These are phyloP conservation scores for Anguilla obscura DNA, from an alignment of 2,797 vertebrate species.

Conservation along the genomic window DNA sequence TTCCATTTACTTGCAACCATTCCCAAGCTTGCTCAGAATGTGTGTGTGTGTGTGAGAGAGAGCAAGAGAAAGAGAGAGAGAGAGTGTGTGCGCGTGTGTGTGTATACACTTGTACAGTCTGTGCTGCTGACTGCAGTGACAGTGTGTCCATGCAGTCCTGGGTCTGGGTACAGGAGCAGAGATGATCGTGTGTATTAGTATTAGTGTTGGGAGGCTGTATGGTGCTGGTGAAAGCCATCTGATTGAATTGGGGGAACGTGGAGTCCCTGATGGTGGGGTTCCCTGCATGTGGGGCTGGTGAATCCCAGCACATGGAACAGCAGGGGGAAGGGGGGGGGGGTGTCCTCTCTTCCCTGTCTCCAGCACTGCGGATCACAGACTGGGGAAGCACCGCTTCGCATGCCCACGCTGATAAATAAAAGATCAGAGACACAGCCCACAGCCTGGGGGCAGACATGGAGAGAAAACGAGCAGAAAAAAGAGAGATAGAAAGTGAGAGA, in stretches of 20 bases:
- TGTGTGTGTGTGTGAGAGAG: not conserved
- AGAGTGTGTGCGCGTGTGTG: not conserved
- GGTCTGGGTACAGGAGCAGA: not conserved
- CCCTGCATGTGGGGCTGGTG: not conserved
- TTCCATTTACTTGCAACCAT: not conserved
- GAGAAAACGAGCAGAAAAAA: not conserved
- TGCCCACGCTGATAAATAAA: constrained; percentile 38
- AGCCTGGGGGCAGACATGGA: not conserved
- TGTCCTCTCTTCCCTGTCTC: too few relatives aligned
- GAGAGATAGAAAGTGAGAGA: not conserved
- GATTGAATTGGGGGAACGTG: not conserved
- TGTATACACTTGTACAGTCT: not conserved
- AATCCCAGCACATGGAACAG: not conserved
- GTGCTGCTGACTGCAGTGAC: not conserved
- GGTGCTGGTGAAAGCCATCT: not conserved
- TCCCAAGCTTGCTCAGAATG: not conserved
- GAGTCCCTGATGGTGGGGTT: not conserved
- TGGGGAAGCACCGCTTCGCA: constrained; percentile 16
- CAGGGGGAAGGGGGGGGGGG: not conserved
- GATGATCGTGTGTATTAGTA: not conserved
- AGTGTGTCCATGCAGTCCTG: not conserved
- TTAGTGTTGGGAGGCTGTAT: not conserved
- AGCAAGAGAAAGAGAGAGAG: not conserved
- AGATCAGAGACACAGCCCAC: constrained; percentile 24
- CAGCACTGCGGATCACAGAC: constrained; percentile 14